These are phyloP conservation scores for Loriculus beryllinus DNA, from an alignment of 2,797 vertebrate species.

Conservation along the genomic window DNA sequence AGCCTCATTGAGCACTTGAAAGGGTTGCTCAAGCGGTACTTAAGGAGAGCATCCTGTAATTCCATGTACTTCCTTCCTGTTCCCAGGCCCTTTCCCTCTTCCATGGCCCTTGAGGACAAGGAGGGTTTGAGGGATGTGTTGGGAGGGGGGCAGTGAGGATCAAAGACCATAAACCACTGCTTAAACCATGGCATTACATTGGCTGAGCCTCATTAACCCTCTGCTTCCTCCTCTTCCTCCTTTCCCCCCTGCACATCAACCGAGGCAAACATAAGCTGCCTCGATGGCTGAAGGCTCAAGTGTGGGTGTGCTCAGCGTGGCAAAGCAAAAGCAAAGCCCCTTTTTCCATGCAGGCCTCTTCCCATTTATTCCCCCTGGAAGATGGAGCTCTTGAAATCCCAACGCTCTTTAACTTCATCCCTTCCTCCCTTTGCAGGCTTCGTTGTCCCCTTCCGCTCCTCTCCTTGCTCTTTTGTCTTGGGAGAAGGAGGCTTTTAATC, in stretches of 20 bases:
- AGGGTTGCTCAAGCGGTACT: constrained; percentile 30
- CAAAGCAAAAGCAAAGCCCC: constrained; percentile 1
- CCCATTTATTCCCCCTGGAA: neutral
- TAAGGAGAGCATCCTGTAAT: neutral
- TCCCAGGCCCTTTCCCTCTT: constrained; percentile 37
- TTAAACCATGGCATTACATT: neutral
- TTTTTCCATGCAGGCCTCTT: constrained; percentile 41
- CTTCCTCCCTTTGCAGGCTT: constrained; percentile 21
- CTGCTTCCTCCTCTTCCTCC: constrained; percentile 25
- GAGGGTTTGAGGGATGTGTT: neutral
- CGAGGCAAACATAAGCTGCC: constrained; percentile 28
- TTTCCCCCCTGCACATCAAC: constrained; percentile 48
- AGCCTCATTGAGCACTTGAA: neutral
- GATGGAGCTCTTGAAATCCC: neutral
- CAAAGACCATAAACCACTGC: constrained; percentile 22
- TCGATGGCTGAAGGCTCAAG: neutral
- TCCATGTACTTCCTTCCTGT: constrained; percentile 19
- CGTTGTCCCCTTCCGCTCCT: constrained; percentile 19
- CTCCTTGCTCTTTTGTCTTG: constrained; percentile 26
- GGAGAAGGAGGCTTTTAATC: constrained; percentile 60
- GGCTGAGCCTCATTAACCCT: constrained; percentile 40
- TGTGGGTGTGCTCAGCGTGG: constrained; percentile 24
- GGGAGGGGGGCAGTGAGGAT: constrained; percentile 1
- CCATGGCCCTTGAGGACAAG: neutral
- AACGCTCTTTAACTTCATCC: constrained; percentile 54